Evolutionary conservation across 2,113 vertebrate genomes (phyloP), one percentile per base, ranked within the genome.

Genomic region (Nothobranchius furzeri): DNA sequence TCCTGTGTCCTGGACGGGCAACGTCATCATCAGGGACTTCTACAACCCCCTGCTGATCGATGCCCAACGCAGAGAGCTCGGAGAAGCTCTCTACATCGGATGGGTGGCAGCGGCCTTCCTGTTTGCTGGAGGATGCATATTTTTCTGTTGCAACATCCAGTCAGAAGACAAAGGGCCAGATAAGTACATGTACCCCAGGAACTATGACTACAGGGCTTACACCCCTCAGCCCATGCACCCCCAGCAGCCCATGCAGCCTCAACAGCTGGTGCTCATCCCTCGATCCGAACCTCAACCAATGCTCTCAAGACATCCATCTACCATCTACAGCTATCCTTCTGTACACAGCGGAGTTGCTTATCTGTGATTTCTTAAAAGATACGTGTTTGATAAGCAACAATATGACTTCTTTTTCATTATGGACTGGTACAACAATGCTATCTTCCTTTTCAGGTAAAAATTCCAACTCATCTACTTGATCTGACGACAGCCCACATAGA

Each of bases 1-100:
- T 64, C 93, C 94, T 0, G 90, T 95, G 11, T 93, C 91, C 45
- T 95, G 94, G 94, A 93, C 92, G 0, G 93, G 64, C 7, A 81
- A 92, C 4, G 90, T 87, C 43, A 94, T 95, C 78, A 92, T 94
- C 67, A 83, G 49, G 3, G 90, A 94, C 73, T 93, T 93, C 83
- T 95, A 94, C 85, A 93, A 94, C 86, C 89, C 92, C 0, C 47
- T 94, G 62, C 78, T 94, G 36, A 63, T 91, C 1, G 90, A 93
- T 6, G 93, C 92, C 14, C 87, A 93, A 78, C 90, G 93, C n/a
- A 75, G 92, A 52, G 94, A 95, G 81, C 90, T 94, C 0, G 94
- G 94, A 1, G 93, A 93, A 53, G 91, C 93, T 2, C 89, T 95
- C 1, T 95, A 94, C 81, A 87, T 95, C 4, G 94, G 93, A 24